These are phyloP conservation scores for Zaprionus tsacasi DNA, from an alignment of 1,140 invertebrate genomes.

Conservation along the genomic window DNA sequence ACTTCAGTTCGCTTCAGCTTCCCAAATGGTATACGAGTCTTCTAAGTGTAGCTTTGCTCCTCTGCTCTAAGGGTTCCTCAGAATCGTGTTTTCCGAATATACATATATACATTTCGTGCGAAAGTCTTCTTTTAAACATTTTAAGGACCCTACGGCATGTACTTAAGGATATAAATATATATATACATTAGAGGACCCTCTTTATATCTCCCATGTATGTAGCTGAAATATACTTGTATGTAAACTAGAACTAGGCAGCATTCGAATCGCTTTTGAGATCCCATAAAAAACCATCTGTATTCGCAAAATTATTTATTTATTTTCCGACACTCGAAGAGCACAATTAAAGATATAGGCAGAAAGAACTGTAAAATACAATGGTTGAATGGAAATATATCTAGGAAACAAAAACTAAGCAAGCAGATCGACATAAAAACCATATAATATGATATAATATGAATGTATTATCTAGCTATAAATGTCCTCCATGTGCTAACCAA, in stretches of 20 bases:
- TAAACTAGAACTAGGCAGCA: slow-evolving; percentile 3
- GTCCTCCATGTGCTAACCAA: slow-evolving; percentile 83
- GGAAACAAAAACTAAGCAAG: slow-evolving; percentile 5
- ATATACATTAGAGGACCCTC: background rate
- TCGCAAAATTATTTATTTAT: slow-evolving; percentile 19
- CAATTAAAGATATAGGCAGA: slow-evolving; percentile 1
- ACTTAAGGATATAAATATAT: background rate
- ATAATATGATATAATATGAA: slow-evolving; percentile 36
- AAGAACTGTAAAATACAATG: slow-evolving; percentile 28
- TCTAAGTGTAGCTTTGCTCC: slow-evolving; percentile 1
- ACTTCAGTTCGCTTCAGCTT: background rate
- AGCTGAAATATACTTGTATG: background rate
- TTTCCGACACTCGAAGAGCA: slow-evolving; percentile 21
- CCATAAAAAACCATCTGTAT: background rate
- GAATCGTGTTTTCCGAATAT: background rate
- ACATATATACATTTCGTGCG: background rate
- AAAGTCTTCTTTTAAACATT: slow-evolving; percentile 4
- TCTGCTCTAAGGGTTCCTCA: slow-evolving; percentile 82
- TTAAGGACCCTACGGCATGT: background rate
- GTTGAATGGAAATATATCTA: background rate
- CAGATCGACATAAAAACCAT: slow-evolving; percentile 27
- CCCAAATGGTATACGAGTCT: slow-evolving; percentile 16
- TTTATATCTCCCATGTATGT: background rate
- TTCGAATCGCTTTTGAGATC: slow-evolving; percentile 5
- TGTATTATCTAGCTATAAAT: slow-evolving; percentile 80